Evolutionary conservation across 2,888 invertebrate species (phyloP).

Genomic region (Strigamia maritima): DNA sequence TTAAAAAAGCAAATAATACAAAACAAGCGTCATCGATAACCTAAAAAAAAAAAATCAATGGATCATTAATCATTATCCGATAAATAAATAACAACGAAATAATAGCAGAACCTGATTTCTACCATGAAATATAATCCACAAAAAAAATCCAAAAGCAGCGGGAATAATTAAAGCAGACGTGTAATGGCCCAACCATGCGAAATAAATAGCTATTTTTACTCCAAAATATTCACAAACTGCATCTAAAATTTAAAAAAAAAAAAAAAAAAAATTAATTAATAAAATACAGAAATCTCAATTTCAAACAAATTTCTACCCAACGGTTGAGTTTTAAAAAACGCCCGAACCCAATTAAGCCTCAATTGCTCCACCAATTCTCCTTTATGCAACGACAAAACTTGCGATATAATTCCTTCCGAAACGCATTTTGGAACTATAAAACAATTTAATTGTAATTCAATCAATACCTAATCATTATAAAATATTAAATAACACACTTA

Average conservation of each 20-base stretch:
- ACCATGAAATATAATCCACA: slow-evolving; percentile 65
- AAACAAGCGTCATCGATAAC: slow-evolving; percentile 78
- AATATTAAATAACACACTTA: no score
- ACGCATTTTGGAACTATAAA: slow-evolving; percentile 76
- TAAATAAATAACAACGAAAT: neutral
- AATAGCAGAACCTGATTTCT: slow-evolving; percentile 44
- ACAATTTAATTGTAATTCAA: neutral
- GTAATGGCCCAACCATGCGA: slow-evolving; percentile 96
- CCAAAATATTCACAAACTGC: slow-evolving; percentile 75
- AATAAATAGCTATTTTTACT: slow-evolving; percentile 95
- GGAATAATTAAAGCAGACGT: slow-evolving; percentile 88
- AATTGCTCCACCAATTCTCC: slow-evolving; percentile 71
- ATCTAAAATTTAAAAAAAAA: slow-evolving; percentile 47
- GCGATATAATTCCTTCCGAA: slow-evolving; percentile 74
- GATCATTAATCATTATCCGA: neutral
- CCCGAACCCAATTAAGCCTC: slow-evolving; percentile 81
- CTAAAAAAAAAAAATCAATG: slow-evolving; percentile 52
- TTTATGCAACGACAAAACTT: slow-evolving; percentile 89
- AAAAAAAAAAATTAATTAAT: no score
- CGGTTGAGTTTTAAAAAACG: slow-evolving; percentile 79
- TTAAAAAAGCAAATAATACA: slow-evolving; percentile 89
- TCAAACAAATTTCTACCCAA: slow-evolving; percentile 53
- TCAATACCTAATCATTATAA: neutral
- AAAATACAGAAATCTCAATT: neutral
- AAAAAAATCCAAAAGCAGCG: slow-evolving; percentile 83